Base-by-base conservation (phyloP, 2,888 invertebrate species). In the Criorhina ranunculi region DNA sequence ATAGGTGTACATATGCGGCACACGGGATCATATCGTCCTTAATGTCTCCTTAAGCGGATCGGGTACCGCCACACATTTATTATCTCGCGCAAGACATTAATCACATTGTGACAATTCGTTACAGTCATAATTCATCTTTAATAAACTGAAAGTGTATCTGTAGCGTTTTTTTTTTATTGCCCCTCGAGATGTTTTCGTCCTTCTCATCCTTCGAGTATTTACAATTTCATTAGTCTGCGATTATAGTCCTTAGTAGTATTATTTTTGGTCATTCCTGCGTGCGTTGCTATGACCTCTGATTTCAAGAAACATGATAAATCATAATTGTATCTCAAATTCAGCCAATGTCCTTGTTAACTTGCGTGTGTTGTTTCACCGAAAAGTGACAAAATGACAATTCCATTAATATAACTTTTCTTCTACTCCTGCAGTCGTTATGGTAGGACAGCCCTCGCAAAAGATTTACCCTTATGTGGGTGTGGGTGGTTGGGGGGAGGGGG, bases 61-160 rank as follows among this genome's bases (percentile, higher is more conserved):
- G 55, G 62, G 53, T 49, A 44, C 53, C 40, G 46, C 24, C 29
- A 44, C 40, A 53, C 73, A 75, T 75, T 75, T 64, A 55, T 73
- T 73, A 73, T 73, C 62, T 73, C 19, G 33, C 55, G 31, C 24
- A 40, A 31, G 46, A 66, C 75, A 75, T 75, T 75, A 75, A 75
- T 75, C 75, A 75, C 46, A 55, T 17, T 57, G 75, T 44, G 75
- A 64, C 75, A 57, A 66, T 66, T 66, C 55, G 64, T 57, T 75
- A 37, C 24, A 46, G 57, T 66, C 46, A 75, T 75, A 75, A 75
- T 66, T 75, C 64, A 75, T 75, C 55, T 75, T 66, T 75, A 75
- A 75, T 75, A 57, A 46, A 66, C 75, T 66, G 17, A 44, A 64
- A 55, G 15, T 55, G 35, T 55, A 53, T 24, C 12, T 35, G 35